phyloP scores from a whole-genome alignment of 1,140 invertebrate species.

The Cotesia typhae region DNA sequence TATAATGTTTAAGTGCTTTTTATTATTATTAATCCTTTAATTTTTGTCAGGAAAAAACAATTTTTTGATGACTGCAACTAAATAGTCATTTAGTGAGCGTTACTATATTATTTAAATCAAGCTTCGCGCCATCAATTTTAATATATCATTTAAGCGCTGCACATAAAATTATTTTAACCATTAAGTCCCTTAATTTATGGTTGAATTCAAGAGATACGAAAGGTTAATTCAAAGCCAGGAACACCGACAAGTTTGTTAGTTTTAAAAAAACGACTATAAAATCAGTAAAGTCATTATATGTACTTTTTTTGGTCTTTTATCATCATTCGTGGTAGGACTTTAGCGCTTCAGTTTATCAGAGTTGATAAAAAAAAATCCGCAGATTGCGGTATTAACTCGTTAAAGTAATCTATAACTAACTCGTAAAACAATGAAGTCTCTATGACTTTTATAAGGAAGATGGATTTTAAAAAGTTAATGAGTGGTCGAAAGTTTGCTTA shows the following conservation, averaged over 20 bases:
- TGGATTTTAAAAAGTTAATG: slow-evolving; percentile 13
- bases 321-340: slow-evolving; percentile 10
- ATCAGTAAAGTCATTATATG: slow-evolving; percentile 36
- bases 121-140: slow-evolving; percentile 24
- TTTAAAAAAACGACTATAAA: slow-evolving; percentile 26
- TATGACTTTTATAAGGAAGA: slow-evolving; percentile 19
- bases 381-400: slow-evolving; percentile 45
- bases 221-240: slow-evolving; percentile 29
- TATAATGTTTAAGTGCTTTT: neutral
- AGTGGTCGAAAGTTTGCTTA: neutral
- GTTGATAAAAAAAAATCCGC: slow-evolving; percentile 36
- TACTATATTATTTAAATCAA: slow-evolving; percentile 27
- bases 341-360: slow-evolving; percentile 54
- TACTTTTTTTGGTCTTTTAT: neutral
- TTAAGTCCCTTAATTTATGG: slow-evolving; percentile 17
- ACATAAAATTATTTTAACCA: slow-evolving; percentile 30
- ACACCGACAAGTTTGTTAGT: neutral
- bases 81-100: slow-evolving; percentile 2
- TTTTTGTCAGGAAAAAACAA: neutral
- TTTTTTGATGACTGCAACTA: neutral
- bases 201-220: slow-evolving; percentile 8
- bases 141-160: slow-evolving; percentile 8
- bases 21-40: neutral
- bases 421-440: slow-evolving; percentile 62
- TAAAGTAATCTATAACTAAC: slow-evolving; percentile 63